phyloP scores from a whole-genome alignment of 2,888 invertebrate species.

The Philopedon plagiatum region DNA sequence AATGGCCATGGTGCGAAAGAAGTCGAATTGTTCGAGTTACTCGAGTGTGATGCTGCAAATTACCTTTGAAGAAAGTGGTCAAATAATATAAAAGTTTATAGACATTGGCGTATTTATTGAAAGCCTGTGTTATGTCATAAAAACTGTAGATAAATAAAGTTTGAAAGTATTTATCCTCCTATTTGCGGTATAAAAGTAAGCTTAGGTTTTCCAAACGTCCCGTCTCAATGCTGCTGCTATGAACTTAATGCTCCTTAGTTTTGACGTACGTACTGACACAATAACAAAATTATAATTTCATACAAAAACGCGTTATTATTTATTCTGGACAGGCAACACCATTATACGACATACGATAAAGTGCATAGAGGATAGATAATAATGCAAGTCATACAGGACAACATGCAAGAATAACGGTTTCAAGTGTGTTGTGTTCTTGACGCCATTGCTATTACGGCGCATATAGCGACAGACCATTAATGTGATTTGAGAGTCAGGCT shows the following conservation, averaged over 20 bases:
- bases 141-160: too few species aligned
- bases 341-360: conserved; percentile 29
- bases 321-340: conserved; percentile 29
- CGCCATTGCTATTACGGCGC: conserved; percentile 33
- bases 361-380: conserved; percentile 20
- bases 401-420: conserved; percentile 39
- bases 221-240: too few species aligned
- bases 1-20: conserved; percentile 64
- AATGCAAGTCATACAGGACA: conserved; percentile 38
- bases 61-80: conserved; percentile 63
- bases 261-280: too few species aligned
- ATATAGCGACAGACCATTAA: conserved; percentile 27
- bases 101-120: too few species aligned
- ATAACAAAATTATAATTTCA: not conserved
- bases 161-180: too few species aligned
- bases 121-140: too few species aligned
- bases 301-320: not conserved
- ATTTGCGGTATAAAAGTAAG: too few species aligned
- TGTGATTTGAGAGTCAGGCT: conserved; percentile 18
- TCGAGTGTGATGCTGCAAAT: conserved; percentile 67
- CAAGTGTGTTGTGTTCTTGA: conserved; percentile 34
- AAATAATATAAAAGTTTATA: not conserved
- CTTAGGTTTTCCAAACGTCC: too few species aligned
- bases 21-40: conserved; percentile 57
- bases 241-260: too few species aligned